A percentile compares a stretch with the other conserved stretches of the same genome.
Conservation (phyloP, 1,140 invertebrate species). For the Carposina sasakii region DNA sequence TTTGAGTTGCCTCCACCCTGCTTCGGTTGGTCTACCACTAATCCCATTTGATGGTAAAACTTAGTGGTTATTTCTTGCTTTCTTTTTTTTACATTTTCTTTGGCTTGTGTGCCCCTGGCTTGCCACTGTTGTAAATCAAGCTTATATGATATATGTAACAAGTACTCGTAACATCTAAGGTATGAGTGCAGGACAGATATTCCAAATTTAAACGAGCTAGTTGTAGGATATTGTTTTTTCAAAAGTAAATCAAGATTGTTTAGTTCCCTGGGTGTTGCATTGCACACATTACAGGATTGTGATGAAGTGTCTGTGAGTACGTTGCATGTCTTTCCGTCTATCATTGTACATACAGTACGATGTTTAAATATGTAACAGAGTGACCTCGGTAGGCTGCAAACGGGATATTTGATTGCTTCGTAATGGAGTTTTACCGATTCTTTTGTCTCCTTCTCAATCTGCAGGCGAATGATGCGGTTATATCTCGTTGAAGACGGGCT, state of each 20-base stretch:
- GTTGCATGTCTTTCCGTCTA: neutral
- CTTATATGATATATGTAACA: neutral
- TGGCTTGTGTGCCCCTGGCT: neutral
- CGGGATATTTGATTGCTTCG: neutral
- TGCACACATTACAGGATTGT: neutral
- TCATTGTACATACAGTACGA: neutral
- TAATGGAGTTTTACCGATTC: neutral
- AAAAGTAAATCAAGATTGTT: neutral
- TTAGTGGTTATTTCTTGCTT: neutral
- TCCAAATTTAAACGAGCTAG: neutral
- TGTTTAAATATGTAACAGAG: neutral
- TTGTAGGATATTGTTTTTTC: neutral
- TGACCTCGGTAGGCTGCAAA: neutral
- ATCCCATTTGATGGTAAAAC: neutral
- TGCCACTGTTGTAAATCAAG: neutral
- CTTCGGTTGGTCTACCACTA: constrained; percentile 1
- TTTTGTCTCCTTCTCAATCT: neutral
- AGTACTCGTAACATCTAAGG: neutral
- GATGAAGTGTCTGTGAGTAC: neutral
- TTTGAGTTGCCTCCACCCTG: neutral
- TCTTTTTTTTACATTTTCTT: neutral
- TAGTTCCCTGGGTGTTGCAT: neutral
- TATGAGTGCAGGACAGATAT: neutral
- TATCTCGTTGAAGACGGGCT: neutral
- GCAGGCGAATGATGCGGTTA: neutral